Base-by-base conservation (phyloP, 1,140 invertebrate genomes). In the Nasonia longicornis region DNA sequence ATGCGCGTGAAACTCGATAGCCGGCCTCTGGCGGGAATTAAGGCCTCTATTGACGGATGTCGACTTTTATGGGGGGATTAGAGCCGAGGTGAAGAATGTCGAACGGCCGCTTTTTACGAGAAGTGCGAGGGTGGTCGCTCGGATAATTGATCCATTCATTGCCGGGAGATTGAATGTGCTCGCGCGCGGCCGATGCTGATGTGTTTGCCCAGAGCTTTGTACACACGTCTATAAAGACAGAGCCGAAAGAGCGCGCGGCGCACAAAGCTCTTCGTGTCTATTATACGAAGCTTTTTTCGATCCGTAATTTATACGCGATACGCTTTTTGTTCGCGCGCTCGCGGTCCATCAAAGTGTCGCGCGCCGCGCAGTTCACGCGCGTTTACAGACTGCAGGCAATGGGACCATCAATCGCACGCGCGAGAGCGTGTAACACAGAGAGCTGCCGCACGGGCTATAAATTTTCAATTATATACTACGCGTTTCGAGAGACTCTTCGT, bases 141-240 rank as follows among this genome's bases (percentile, higher is more conserved):
- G 45, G 10, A 63, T 79, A 79, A 79, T 79, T 79, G 52, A 72
- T 72, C 48, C 71, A 42, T 79, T 79, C 77, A 72, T 72, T 38
- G 69, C 22, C 20, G 22, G 26, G 16, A 58, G 16, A 58, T 58
- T 58, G 16, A 58, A n/a, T 58, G 7, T 58, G 14, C 14, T 16
- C 45, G 45, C 26, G 45, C 26, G 26, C 2, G 8, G 14, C 14
- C 12, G 11, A 48, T 16, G 45, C 11, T 48, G 45, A 0, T 14
- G 10, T 58, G 52, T 58, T 58, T 58, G 16, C 52, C 16, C 16
- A 58, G 52, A n/a, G 52, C 52, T 58, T n/a, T 58, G 16, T 58
- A n/a, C 16, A 58, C 52, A n/a, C 0, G 26, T 26, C 26, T 26
- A 26, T 26, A 26, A 26, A 26, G 26, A 26, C 26, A 26, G 26